These are phyloP conservation scores for Halyomorpha halys DNA, from an alignment of 1,140 invertebrate species.

Conservation along the genomic window DNA sequence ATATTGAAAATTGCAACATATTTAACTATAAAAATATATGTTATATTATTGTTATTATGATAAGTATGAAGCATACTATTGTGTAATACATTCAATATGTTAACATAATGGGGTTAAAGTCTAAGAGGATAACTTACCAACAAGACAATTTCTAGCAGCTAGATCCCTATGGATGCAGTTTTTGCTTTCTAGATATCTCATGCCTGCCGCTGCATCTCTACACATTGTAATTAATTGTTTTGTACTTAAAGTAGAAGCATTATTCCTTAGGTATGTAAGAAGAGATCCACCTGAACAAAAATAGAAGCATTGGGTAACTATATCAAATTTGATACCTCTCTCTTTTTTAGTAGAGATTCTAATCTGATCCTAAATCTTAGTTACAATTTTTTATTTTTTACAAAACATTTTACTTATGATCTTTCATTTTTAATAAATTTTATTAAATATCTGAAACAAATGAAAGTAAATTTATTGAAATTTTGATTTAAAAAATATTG, in stretches of 20 bases:
- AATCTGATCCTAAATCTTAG: too few species aligned
- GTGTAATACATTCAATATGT: not conserved
- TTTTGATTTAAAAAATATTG: not conserved
- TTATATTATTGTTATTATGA: not conserved
- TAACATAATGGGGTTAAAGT: not conserved
- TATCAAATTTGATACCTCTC: too few species aligned
- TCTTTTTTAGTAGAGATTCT: too few species aligned
- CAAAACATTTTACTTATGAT: too few species aligned
- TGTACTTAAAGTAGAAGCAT: conserved; percentile 52
- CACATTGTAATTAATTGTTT: conserved; percentile 80
- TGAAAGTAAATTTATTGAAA: too few species aligned
- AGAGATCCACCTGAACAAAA: conserved; percentile 70
- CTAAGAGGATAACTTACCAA: conserved; percentile 46
- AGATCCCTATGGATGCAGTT: conserved; percentile 95
- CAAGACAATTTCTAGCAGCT: conserved; percentile 88
- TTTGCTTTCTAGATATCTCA: conserved; percentile 92
- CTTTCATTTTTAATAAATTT: too few species aligned
- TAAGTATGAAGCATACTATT: not conserved
- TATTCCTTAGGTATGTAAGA: conserved; percentile 74
- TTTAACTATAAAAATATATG: too few species aligned
- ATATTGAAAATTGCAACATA: too few species aligned
- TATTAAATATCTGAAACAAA: too few species aligned
- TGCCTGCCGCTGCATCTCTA: conserved; percentile 83
- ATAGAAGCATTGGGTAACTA: too few species aligned
- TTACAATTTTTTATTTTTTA: too few species aligned